phyloP scores from a whole-genome alignment of 2,888 invertebrate genomes.

The Lepidocyrtinus sp. region DNA sequence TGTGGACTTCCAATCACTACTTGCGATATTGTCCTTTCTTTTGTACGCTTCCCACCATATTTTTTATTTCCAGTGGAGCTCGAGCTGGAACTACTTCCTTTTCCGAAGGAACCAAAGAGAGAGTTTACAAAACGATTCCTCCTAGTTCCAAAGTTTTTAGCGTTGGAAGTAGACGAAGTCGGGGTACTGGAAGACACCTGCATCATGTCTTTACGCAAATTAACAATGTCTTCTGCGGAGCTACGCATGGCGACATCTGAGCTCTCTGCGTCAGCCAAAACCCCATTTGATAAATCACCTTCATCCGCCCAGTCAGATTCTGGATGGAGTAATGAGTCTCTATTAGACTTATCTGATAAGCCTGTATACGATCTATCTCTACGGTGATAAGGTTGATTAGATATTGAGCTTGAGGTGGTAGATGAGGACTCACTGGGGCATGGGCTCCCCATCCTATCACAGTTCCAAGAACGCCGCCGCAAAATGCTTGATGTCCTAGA shows the following conservation, averaged over 20 bases:
- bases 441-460: conserved; percentile 59
- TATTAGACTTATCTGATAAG: conserved; percentile 3
- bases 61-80: conserved; percentile 21
- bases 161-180: neutral
- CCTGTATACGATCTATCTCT: conserved; percentile 41
- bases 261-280: conserved; percentile 69
- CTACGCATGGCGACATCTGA: conserved; percentile 64
- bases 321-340: conserved; percentile 12
- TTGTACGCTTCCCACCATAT: neutral
- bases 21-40: neutral
- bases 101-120: conserved; percentile 71
- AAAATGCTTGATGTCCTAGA: conserved; percentile 33
- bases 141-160: conserved; percentile 38
- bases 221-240: conserved; percentile 65
- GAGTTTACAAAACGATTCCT: conserved; percentile 50
- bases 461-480: conserved; percentile 67
- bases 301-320: conserved; percentile 64
- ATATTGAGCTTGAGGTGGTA: conserved; percentile 49
- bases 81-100: conserved; percentile 67
- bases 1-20: conserved; percentile 29
- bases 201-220: neutral
- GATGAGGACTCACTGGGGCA: conserved; percentile 66
- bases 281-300: conserved; percentile 68
- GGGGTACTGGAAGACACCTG: neutral
- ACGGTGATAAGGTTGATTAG: conserved; percentile 24